Evolutionary conservation across 2,888 invertebrate genomes (phyloP), one percentile per base, ranked within the genome.

Genomic region (Sminthurinus aureus): DNA sequence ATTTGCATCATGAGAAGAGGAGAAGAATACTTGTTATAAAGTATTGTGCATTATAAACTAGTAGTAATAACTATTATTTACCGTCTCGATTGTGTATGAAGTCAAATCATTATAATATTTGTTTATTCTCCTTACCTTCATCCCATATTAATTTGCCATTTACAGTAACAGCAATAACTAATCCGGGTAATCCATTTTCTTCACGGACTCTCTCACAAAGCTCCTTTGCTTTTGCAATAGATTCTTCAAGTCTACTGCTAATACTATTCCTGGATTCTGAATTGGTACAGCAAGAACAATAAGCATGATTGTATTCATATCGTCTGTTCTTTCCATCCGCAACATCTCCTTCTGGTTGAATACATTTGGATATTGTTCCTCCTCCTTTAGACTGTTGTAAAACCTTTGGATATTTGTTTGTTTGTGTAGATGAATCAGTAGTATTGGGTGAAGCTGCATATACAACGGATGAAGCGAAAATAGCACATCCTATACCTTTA

Each of bases 71-170:
- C n/a, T n/a, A n/a, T n/a, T n/a, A n/a, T n/a, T n/a, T n/a, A n/a
- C n/a, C n/a, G n/a, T n/a, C n/a, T n/a, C n/a, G n/a, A n/a, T n/a
- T n/a, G n/a, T n/a, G n/a, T n/a, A n/a, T n/a, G n/a, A n/a, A n/a
- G n/a, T n/a, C n/a, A n/a, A n/a, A n/a, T n/a, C n/a, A n/a, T n/a
- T n/a, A n/a, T n/a, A n/a, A n/a, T n/a, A n/a, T n/a, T n/a, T n/a
- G n/a, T n/a, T n/a, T n/a, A n/a, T 64, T 11, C 22, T 15, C n/a
- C 4, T 18, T 75, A 84, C 91, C 92, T 89, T 91, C 90, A 83
- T 89, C 88, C 91, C 91, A 92, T 4, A 91, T 89, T n/a, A 88
- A 88, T 86, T 90, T 86, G 9, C 92, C 92, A 90, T 92, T 90
- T 15, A 92, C 89, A 76, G 90, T 90, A 2, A 92, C 92, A 15